phyloP scores from a whole-genome alignment of 2,113 vertebrate species.

The Syrmaticus mikado region DNA sequence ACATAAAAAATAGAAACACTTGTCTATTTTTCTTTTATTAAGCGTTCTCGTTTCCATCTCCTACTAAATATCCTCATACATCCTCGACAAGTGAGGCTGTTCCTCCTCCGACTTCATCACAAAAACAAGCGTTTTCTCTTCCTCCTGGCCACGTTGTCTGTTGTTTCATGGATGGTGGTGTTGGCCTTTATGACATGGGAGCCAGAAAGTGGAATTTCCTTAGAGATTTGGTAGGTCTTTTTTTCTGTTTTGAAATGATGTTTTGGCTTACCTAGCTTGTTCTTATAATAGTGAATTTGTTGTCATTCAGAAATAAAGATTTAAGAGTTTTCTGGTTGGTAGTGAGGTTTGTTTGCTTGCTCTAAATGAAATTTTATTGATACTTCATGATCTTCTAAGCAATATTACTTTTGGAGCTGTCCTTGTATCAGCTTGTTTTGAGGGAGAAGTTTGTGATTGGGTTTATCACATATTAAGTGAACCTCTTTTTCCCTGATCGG shows the following conservation, averaged over 20 bases:
- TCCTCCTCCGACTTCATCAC: constrained; percentile 89
- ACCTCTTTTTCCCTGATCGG: neutral
- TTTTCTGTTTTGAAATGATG: neutral
- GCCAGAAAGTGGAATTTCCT: constrained; percentile 98
- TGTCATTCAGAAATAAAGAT: neutral
- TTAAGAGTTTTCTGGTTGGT: neutral
- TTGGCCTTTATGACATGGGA: constrained; percentile 96
- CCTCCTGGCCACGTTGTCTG: constrained; percentile 94
- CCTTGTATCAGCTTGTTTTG: neutral
- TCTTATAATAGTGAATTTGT: neutral
- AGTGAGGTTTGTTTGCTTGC: neutral
- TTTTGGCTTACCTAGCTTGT: neutral
- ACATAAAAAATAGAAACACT: neutral
- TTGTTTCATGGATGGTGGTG: constrained; percentile 97
- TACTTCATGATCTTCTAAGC: neutral
- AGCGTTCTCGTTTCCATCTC: constrained; percentile 82
- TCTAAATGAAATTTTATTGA: neutral
- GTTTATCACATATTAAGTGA: neutral
- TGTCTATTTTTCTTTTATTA: neutral
- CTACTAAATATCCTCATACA: constrained; percentile 87
- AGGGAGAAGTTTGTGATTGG: neutral
- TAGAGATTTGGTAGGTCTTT: constrained; percentile 89
- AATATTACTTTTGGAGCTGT: neutral
- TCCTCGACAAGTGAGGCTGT: constrained; percentile 96
- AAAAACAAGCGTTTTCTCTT: constrained; percentile 92